Conservation (phyloP, 2,113 vertebrate genomes). For the Oncorhynchus masou region DNA sequence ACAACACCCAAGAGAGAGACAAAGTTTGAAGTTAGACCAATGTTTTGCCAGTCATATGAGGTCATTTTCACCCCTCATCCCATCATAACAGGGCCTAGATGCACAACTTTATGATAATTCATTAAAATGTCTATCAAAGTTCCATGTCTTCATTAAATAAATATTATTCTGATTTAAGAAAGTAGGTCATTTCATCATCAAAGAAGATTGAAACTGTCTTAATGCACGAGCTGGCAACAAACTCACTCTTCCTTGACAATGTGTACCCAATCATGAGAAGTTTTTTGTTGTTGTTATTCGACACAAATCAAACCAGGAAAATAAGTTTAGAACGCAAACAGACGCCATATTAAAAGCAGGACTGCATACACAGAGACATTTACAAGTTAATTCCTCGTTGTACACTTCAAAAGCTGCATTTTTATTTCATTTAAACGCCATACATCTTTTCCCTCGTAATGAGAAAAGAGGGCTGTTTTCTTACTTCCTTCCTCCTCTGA, state of each 20-base stretch:
- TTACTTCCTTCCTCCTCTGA: constrained; percentile 37
- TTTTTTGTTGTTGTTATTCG: not conserved
- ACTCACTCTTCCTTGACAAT: not conserved
- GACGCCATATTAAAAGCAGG: no score
- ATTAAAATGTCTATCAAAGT: not conserved
- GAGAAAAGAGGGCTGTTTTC: constrained; percentile 54
- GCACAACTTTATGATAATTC: not conserved
- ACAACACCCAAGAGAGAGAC: not conserved
- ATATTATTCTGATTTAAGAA: constrained; percentile 1
- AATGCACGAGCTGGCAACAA: not conserved
- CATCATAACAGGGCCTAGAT: not conserved
- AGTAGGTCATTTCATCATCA: not conserved
- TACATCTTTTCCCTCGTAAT: constrained; percentile 68
- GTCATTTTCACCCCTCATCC: not conserved
- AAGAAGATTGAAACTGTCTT: not conserved
- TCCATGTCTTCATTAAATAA: not conserved
- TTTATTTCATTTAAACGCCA: constrained; percentile 60
- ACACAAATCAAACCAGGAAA: constrained; percentile 28
- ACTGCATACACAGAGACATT: constrained; percentile 2
- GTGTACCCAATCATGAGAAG: not conserved
- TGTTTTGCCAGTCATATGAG: not conserved
- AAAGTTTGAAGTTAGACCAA: not conserved
- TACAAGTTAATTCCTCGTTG: constrained; percentile 52
- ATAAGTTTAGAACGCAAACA: not conserved
- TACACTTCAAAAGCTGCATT: constrained; percentile 62